Evolutionary conservation across 2,888 invertebrate genomes (phyloP).

Genomic region (Chelonus formosanus): DNA sequence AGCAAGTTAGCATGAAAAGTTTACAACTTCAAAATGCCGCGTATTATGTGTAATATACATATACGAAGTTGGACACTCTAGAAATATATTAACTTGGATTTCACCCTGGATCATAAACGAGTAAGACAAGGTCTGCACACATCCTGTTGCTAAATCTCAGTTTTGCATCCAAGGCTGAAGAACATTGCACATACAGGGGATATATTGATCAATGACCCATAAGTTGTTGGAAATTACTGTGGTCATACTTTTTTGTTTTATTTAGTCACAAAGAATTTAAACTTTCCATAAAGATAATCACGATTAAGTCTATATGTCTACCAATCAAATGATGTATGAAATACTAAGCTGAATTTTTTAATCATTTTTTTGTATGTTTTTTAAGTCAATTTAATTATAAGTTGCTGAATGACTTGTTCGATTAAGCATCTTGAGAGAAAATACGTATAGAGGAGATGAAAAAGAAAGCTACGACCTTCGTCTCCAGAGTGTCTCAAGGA

Average conservation of each 20-base stretch:
- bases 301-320: too few relatives aligned
- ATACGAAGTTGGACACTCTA: slow-evolving; percentile 3
- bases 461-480: slow-evolving; percentile 14
- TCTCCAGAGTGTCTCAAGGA: background rate
- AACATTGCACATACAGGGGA: slow-evolving; percentile 8
- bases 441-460: background rate
- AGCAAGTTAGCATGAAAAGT: slow-evolving; percentile 19
- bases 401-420: background rate
- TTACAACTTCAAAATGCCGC: slow-evolving; percentile 11
- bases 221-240: slow-evolving; percentile 10
- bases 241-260: too few relatives aligned
- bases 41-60: background rate
- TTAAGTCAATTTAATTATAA: too few relatives aligned
- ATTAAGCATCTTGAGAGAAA: background rate
- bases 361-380: too few relatives aligned
- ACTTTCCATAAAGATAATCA: too few relatives aligned
- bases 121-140: slow-evolving; percentile 29
- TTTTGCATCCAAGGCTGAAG: slow-evolving; percentile 22
- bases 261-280: too few relatives aligned
- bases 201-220: slow-evolving; percentile 15
- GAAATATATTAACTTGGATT: slow-evolving; percentile 7
- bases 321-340: too few relatives aligned
- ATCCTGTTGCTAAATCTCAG: slow-evolving; percentile 28
- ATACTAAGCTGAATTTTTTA: too few relatives aligned
- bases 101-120: slow-evolving; percentile 12